Base-by-base conservation (phyloP, 2,797 vertebrate species). In the Octomys mimax region DNA sequence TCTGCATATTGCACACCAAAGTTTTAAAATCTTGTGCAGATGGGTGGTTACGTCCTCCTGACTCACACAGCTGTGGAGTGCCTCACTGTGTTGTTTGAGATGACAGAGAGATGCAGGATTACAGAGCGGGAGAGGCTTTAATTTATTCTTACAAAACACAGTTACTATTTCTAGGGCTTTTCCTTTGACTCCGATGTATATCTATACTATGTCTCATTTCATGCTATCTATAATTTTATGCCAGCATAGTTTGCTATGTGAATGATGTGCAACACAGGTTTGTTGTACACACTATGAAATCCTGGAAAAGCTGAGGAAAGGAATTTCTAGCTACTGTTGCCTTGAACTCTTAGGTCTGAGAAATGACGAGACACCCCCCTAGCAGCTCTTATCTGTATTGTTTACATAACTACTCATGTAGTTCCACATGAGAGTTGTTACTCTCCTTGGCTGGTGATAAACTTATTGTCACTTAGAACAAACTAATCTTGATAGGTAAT, bases 401-500 rank as follows among this genome's bases (percentile, higher is more conserved):
- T 78, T 87, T 88, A 62, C 18, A 8, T 42, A 68, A 84, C 52
- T 6, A 11, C 66, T 86, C 6, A 18, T 54, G 82, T 77, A 87
- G 62, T 59, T 88, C 31, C 78, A 88, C 42, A 10, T 39, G 89
- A 22, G 82, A 46, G 42, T 93, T 92, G 93, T 73, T 88, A 90
- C 90, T 94, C 62, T 93, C 79, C 64, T 92, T 87, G 66, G 79
- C 39, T 93, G 85, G 42, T 5, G 64, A 92, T 92, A 95, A 81
- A 95, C 66, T 92, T 91, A 78, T 24, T 49, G 14, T 90, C 80
- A 92, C 90, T 92, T 92, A 91, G 61, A 78, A 77, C 62, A 96
- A 91, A 80, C 61, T 91, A 89, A 86, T 89, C 93, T 91, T 81
- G 28, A 77, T 78, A 96, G 93, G 57, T 89, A 87, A 95, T 96